Evolutionary conservation across 1,140 invertebrate genomes (phyloP).

Genomic region (Conus betulinus): DNA sequence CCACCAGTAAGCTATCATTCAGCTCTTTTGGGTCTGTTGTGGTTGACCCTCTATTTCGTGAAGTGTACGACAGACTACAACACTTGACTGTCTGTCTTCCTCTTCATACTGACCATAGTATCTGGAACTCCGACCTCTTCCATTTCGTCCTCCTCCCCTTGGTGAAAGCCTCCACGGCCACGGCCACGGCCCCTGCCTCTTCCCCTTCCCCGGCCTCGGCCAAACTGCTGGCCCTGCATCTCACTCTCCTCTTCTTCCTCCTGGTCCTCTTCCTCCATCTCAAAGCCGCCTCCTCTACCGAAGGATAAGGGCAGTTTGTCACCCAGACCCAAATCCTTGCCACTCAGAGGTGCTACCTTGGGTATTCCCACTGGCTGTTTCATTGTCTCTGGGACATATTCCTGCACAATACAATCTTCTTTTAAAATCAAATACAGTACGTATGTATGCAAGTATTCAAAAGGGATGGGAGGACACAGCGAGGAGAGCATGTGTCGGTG

Average conservation of each 20-base stretch:
- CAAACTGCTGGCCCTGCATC: neutral
- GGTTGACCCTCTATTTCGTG: too few relatives aligned
- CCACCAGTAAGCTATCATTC: too few relatives aligned
- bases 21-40: too few relatives aligned
- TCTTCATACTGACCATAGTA: neutral
- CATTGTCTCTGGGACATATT: neutral
- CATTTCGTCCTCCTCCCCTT: slow-evolving; percentile 9
- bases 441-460: too few relatives aligned
- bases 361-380: neutral
- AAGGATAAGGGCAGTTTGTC: slow-evolving; percentile 6
- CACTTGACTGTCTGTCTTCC: too few relatives aligned
- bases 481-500: too few relatives aligned
- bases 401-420: neutral
- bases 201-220: slow-evolving; percentile 13
- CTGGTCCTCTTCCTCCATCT: neutral
- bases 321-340: slow-evolving; percentile 9
- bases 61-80: too few relatives aligned
- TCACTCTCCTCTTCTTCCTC: slow-evolving; percentile 14
- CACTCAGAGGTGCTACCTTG: neutral
- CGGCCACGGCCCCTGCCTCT: slow-evolving; percentile 16
- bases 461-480: too few relatives aligned
- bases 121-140: neutral
- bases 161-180: slow-evolving; percentile 26
- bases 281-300: slow-evolving; percentile 1
- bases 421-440: too few relatives aligned